A percentile compares a stretch with the other conserved stretches of the same genome.
These are phyloP conservation scores for Ips nitidus DNA, from an alignment of 1,140 invertebrate genomes.

Conservation along the genomic window DNA sequence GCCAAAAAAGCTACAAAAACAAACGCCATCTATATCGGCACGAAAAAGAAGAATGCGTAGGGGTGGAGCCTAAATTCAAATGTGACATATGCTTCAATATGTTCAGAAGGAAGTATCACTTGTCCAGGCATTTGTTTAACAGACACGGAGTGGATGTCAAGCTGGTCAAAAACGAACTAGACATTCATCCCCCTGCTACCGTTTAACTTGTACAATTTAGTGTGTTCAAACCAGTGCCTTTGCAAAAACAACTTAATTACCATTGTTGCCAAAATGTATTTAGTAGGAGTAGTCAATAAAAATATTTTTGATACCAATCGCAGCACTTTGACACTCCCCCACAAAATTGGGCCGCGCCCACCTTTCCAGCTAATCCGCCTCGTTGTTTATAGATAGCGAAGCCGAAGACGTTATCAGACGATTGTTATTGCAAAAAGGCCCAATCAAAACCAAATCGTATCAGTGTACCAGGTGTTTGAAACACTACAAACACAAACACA, in stretches of 20 bases:
- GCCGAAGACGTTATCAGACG: conserved; percentile 9
- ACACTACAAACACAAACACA: conserved; percentile 63
- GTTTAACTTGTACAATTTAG: not conserved
- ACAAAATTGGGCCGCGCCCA: no score
- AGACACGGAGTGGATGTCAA: conserved; percentile 50
- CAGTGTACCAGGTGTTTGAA: conserved; percentile 66
- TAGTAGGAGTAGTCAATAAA: no score
- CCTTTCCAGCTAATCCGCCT: no score
- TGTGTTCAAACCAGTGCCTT: conserved; percentile 12
- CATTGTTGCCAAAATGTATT: conserved; percentile 22
- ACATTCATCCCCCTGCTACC: not conserved
- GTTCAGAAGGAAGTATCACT: conserved; percentile 63
- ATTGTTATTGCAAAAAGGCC: conserved; percentile 5
- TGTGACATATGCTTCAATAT: conserved; percentile 63
- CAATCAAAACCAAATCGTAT: conserved; percentile 23
- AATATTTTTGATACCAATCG: no score
- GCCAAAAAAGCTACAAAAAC: conserved; percentile 57
- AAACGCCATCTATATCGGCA: conserved; percentile 56
- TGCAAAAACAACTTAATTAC: conserved; percentile 16
- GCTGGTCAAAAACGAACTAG: conserved; percentile 12
- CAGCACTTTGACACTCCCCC: no score
- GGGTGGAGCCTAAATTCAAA: conserved; percentile 66
- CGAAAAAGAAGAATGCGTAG: conserved; percentile 63
- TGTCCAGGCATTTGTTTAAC: conserved; percentile 59
- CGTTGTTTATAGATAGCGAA: no score